phyloP scores from a whole-genome alignment of 64 coral and sea anemone species.

The Montipora efflorescens region DNA sequence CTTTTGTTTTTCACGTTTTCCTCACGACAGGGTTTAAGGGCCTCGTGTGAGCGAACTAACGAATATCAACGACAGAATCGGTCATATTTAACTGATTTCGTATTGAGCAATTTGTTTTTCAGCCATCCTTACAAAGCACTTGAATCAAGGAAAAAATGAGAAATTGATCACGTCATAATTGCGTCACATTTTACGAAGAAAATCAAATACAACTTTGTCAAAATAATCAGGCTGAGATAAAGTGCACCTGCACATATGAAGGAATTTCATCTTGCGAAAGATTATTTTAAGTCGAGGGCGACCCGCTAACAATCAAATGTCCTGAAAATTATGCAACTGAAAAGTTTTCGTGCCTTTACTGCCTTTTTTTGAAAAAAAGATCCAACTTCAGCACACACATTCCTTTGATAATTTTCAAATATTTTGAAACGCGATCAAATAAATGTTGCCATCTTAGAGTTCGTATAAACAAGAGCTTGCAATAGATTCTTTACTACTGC shows the following conservation, averaged over 20 bases:
- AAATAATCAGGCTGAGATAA: not conserved
- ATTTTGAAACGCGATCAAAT: constrained; percentile 27
- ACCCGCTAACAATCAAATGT: not conserved
- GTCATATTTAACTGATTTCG: not conserved
- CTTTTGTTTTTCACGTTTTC: constrained; percentile 4
- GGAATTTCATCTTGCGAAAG: not conserved
- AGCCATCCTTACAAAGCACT: not conserved
- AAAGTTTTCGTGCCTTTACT: not conserved
- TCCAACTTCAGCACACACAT: constrained; percentile 1
- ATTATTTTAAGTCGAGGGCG: not conserved
- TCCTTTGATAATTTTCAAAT: not conserved
- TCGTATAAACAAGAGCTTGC: constrained; percentile 20
- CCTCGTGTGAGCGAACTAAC: not conserved
- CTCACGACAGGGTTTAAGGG: not conserved
- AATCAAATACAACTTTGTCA: constrained; percentile 40
- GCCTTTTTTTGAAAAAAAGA: not conserved
- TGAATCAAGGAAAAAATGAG: constrained; percentile 2
- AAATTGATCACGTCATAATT: not conserved
- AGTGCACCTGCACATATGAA: constrained; percentile 15
- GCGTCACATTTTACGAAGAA: constrained; percentile 19
- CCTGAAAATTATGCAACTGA: not conserved
- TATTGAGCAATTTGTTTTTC: constrained; percentile 1
- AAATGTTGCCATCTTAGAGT: constrained; percentile 28
- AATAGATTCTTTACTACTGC: constrained; percentile 19
- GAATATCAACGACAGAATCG: not conserved